Evolutionary conservation across 1,140 invertebrate genomes (phyloP), one percentile per base, ranked within the genome.

Genomic region (Latrodectus geometricus): DNA sequence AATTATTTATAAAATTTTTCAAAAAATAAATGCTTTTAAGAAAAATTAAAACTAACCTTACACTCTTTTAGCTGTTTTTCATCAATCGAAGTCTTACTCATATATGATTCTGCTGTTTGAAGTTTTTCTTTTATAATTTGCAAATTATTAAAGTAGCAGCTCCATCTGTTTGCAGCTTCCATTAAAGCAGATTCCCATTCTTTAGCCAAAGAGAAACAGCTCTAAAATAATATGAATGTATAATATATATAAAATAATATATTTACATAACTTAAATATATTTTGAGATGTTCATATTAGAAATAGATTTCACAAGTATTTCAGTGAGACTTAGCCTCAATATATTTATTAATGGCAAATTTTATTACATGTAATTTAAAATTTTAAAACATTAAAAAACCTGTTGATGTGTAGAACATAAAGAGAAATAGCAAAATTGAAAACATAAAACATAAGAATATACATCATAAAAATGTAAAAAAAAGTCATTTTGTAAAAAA

Each of bases 101-200:
- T 93, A 52, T 97, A 91, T 14, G 94, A 94, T 88, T 97, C 95
- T 0, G 96, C 96, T 69, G 94, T 93, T 0, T 95, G 94, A 0
- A 98, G 91, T 96, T 97, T 98, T 81, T 97, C 96, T 35, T 94
- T 94, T 0, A 98, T 94, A 8, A 94, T 93, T 54, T 94, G 92
- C 89, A 96, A 94, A 89, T 94, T 95, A 88, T 95, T 95, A 48
- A 94, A 93, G 90, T 96, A 97, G 87, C 95, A 95, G n/a, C 95
- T 94, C 97, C 97, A 98, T 73, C 95, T 95, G 8, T 95, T 92
- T 3, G 95, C 93, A 0, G 95, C 93, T 89, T 96, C 95, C 88
- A 95, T 94, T 15, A 98, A 92, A 76, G 92, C 91, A 88, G 95
- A 94, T 89, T 98, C 96, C 93, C 94, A 95, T 4, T 95, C 90